Conservation (phyloP, 2,797 vertebrate species). For the Sebastes wilsoni region DNA sequence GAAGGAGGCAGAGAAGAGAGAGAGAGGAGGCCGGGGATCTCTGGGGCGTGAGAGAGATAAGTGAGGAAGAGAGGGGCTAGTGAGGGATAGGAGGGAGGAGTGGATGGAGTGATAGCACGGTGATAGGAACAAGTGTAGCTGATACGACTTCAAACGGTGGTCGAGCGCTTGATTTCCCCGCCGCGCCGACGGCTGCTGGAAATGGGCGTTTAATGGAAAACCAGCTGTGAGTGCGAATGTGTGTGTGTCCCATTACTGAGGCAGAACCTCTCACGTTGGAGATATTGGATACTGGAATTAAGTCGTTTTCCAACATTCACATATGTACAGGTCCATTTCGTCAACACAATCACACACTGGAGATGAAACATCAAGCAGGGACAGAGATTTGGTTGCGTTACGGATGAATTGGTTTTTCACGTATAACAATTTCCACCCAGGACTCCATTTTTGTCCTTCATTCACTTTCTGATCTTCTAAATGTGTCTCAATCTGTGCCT, state of each 20-base stretch:
- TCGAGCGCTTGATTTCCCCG: slow-evolving; percentile 46
- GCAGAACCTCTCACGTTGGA: slow-evolving; percentile 27
- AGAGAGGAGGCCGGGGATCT: slow-evolving; percentile 40
- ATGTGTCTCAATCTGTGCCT: slow-evolving; percentile 2
- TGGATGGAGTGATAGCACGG: slow-evolving; percentile 53
- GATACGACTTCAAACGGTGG: slow-evolving; percentile 68
- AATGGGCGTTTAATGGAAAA: slow-evolving; percentile 57
- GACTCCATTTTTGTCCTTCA: slow-evolving; percentile 33
- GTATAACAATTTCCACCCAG: slow-evolving; percentile 33
- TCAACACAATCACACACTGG: slow-evolving; percentile 5
- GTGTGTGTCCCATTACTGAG: slow-evolving; percentile 8
- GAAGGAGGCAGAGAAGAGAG: slow-evolving; percentile 6
- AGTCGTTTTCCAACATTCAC: slow-evolving; percentile 23
- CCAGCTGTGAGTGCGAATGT: neutral
- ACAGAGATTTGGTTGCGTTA: slow-evolving; percentile 15
- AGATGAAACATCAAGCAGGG: slow-evolving; percentile 22
- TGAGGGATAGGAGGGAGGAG: slow-evolving; percentile 19
- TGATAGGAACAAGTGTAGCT: slow-evolving; percentile 54
- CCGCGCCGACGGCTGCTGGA: slow-evolving; percentile 36
- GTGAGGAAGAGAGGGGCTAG: slow-evolving; percentile 43
- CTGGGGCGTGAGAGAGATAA: slow-evolving; percentile 57
- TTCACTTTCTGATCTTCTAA: slow-evolving; percentile 9
- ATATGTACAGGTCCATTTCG: neutral
- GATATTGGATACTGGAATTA: slow-evolving; percentile 46
- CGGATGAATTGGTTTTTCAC: slow-evolving; percentile 28